Base-by-base conservation (phyloP, 2,113 vertebrate species). In the Lepisosteus osseus region DNA sequence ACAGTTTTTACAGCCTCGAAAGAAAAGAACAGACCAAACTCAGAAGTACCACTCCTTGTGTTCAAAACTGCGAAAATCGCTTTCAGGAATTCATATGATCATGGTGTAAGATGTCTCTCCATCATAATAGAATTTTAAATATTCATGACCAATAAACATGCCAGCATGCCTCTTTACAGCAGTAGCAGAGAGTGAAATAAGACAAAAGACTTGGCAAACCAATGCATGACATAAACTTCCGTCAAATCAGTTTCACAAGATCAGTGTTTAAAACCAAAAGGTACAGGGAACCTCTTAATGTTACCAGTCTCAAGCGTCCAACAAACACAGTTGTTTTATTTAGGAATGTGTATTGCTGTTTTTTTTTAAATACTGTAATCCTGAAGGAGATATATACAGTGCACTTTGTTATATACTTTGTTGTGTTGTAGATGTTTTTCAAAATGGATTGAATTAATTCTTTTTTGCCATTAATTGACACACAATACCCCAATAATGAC, bases 141-240 rank as follows among this genome's bases (percentile, higher is more conserved):
- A 87, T 87, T 86, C 79, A 84, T 84, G 79, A 86, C 67, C 78
- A 74, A 82, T 74, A 78, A 78, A 79, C 68, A 79, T 72, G 78
- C 75, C 65, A 74, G 77, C 15, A 74, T 61, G 70, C 72, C 72
- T 76, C 62, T 73, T 54, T 17, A 11, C 62, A 42, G 62, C 56
- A 56, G 72, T 77, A 75, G 77, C 66, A 76, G 75, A 74, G 73
- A 77, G 71, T 68, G 75, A 83, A 83, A 84, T 71, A 68, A 70
- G 70, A 85, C 76, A 77, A 76, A 75, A 76, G 78, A 72, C 65
- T 74, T 69, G 68, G 69, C 67, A 67, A 74, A 72, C 54, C 66
- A 61, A 43, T 44, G 57, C 40, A 69, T n/a, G n/a, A 45, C 56
- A 63, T 55, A 75, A 73, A 66, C 44, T 42, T 29, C 72, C 76